Conservation (phyloP, 2,888 invertebrate species). For the Aleiodes leptofemur region DNA sequence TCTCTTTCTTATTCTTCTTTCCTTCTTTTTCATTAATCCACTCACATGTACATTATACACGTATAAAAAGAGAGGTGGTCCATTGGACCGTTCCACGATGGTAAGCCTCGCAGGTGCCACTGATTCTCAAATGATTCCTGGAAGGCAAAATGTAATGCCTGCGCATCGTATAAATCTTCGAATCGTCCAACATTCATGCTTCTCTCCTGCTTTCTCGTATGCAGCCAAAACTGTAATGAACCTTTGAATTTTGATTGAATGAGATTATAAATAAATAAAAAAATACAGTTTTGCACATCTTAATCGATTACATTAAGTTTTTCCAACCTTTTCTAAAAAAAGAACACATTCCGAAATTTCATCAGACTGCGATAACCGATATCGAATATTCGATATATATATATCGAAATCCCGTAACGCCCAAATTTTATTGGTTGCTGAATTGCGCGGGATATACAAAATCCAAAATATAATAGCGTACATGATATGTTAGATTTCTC, state of each 20-base stretch:
- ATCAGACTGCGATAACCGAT: too few relatives aligned
- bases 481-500: too few relatives aligned
- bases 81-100: slow-evolving; percentile 41
- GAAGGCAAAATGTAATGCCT: slow-evolving; percentile 13
- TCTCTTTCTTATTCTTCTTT: not conserved
- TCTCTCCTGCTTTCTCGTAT: not conserved
- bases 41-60: slow-evolving; percentile 14
- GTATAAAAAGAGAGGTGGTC: slow-evolving; percentile 13
- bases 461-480: too few relatives aligned
- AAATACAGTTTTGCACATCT: too few relatives aligned
- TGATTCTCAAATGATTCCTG: slow-evolving; percentile 15
- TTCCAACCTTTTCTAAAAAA: too few relatives aligned
- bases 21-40: slow-evolving; percentile 11
- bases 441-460: too few relatives aligned
- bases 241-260: slow-evolving; percentile 1
- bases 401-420: too few relatives aligned
- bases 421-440: too few relatives aligned
- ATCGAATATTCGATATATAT: too few relatives aligned
- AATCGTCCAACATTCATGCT: not conserved
- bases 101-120: slow-evolving; percentile 48
- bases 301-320: too few relatives aligned
- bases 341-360: too few relatives aligned
- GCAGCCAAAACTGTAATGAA: not conserved
- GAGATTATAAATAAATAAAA: not conserved
- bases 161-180: not conserved